phyloP scores from a whole-genome alignment of 2,113 vertebrate species.

The Triplophysa dalaica region DNA sequence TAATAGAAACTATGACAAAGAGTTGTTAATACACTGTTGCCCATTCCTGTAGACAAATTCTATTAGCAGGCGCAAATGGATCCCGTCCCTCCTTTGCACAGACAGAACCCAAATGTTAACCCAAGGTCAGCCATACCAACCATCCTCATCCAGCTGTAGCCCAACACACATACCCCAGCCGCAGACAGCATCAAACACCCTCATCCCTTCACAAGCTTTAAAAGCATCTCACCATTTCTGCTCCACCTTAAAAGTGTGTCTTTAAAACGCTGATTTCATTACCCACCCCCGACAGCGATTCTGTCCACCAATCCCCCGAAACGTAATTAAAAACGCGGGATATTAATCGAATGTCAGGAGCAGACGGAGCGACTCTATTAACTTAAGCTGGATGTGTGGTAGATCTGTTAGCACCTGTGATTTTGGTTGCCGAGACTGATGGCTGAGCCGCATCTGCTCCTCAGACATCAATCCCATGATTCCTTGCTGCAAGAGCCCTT shows the following conservation, averaged over 20 bases:
- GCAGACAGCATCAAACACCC: not conserved
- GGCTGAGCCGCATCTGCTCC: conserved; percentile 62
- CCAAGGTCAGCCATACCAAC: conserved; percentile 18
- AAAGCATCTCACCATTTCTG: not conserved
- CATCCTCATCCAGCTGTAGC: not conserved
- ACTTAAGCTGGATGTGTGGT: conserved; percentile 55
- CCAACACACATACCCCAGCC: not conserved
- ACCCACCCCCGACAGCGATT: conserved; percentile 46
- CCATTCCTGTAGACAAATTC: conserved; percentile 39
- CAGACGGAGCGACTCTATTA: conserved; percentile 60
- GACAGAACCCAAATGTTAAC: not conserved
- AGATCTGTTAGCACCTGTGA: conserved; percentile 58
- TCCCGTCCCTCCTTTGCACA: not conserved
- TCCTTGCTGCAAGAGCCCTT: not conserved
- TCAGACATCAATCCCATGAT: not conserved
- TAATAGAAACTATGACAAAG: too few relatives aligned
- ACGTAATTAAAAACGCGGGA: conserved; percentile 66
- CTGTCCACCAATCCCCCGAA: conserved; percentile 59
- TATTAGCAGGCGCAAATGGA: conserved; percentile 20
- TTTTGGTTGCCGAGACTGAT: conserved; percentile 60
- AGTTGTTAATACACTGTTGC: conserved; percentile 27
- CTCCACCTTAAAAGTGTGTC: not conserved
- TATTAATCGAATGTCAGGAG: conserved; percentile 69
- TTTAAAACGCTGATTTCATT: conserved; percentile 56
- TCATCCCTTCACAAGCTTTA: not conserved